phyloP scores from a whole-genome alignment of 2,888 invertebrate genomes.

The Chrysodeixis includens region DNA sequence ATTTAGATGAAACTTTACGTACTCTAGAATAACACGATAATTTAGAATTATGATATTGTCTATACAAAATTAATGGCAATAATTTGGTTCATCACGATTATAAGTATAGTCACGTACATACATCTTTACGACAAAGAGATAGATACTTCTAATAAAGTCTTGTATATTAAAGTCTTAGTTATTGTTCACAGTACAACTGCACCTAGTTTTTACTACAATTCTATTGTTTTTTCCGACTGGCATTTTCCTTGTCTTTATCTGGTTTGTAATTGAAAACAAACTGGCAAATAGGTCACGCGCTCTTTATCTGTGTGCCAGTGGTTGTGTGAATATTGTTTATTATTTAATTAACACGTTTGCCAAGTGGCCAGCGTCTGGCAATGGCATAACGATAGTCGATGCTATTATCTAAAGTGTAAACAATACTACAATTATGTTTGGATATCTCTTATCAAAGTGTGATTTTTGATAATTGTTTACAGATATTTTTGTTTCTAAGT shows the following conservation, averaged over 20 bases:
- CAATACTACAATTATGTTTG: background rate
- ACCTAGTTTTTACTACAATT: conserved; percentile 13
- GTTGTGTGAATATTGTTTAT: conserved; percentile 36
- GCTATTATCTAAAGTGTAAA: conserved; percentile 24
- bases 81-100: too few species aligned
- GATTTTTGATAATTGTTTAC: background rate
- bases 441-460: background rate
- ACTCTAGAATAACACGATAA: too few species aligned
- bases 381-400: conserved; percentile 23
- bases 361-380: conserved; percentile 37
- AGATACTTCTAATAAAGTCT: too few species aligned
- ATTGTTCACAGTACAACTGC: conserved; percentile 27
- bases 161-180: background rate
- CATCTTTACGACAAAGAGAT: too few species aligned
- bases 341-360: conserved; percentile 45
- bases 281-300: conserved; percentile 56
- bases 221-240: conserved; percentile 37
- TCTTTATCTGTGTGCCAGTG: conserved; percentile 41
- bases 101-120: too few species aligned
- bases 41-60: too few species aligned
- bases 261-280: conserved; percentile 56
- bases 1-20: too few species aligned
- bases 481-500: too few species aligned
- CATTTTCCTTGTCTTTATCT: conserved; percentile 60
- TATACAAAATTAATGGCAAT: too few species aligned